phyloP scores from a whole-genome alignment of 1,140 invertebrate genomes.

The Listronotus oregonensis region DNA sequence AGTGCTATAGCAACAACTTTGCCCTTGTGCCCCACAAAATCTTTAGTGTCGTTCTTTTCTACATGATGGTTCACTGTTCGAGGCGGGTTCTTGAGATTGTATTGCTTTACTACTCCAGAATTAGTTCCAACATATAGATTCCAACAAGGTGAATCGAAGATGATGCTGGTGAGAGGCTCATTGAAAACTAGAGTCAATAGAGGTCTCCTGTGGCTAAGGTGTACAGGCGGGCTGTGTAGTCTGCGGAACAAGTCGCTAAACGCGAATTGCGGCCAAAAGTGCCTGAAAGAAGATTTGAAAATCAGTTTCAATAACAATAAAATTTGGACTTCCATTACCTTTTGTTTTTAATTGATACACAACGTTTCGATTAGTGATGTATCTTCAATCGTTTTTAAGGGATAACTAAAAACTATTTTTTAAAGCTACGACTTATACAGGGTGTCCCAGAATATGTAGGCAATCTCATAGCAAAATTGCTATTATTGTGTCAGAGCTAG shows the following conservation, averaged over 20 bases:
- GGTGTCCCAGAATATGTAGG: no score
- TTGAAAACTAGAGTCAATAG: constrained; percentile 77
- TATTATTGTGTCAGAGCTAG: no score
- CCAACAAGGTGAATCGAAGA: constrained; percentile 72
- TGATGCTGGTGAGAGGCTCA: constrained; percentile 68
- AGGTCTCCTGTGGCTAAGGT: constrained; percentile 69
- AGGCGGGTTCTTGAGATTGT: constrained; percentile 68
- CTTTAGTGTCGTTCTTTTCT: constrained; percentile 52
- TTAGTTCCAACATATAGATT: constrained; percentile 74
- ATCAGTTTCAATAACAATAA: no score
- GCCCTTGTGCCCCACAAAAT: constrained; percentile 70
- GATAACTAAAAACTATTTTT: no score
- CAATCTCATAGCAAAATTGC: no score
- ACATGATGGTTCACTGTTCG: constrained; percentile 70
- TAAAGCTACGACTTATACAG: no score
- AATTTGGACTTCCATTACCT: no score
- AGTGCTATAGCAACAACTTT: constrained; percentile 71
- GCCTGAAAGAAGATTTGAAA: constrained; percentile 33
- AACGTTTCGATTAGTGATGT: no score
- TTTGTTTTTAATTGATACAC: no score
- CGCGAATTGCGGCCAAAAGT: constrained; percentile 64
- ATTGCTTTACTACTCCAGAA: constrained; percentile 71
- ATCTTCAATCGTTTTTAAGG: no score
- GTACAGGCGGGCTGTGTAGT: constrained; percentile 83
- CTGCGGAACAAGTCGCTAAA: constrained; percentile 76